Conservation (phyloP, 2,113 vertebrate species). For the Ceyx margarethae region DNA sequence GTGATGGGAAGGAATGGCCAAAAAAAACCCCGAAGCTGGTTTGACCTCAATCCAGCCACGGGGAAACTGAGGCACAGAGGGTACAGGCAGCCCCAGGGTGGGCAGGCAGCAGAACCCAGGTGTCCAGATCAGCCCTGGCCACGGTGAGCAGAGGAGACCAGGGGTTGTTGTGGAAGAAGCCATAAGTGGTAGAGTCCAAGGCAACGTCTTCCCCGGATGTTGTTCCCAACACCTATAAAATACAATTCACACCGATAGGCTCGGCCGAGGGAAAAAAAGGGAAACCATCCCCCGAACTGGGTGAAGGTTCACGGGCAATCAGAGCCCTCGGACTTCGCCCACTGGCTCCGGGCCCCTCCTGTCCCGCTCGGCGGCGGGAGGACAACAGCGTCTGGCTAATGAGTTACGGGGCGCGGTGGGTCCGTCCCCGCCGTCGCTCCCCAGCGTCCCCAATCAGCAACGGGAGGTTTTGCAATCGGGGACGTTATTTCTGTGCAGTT, state of each 20-base stretch:
- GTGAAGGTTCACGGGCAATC: slow-evolving; percentile 59
- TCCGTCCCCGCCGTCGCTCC: background rate
- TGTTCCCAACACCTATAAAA: background rate
- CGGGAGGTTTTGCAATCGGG: slow-evolving; percentile 1
- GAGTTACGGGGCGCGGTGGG: slow-evolving; percentile 10
- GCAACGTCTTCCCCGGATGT: rapidly evolving
- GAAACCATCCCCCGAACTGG: slow-evolving; percentile 59
- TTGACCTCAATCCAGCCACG: rapidly evolving
- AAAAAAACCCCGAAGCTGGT: rapidly evolving
- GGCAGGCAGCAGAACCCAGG: background rate
- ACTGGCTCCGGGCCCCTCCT: slow-evolving; percentile 34
- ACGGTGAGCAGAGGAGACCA: rapidly evolving
- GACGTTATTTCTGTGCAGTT: slow-evolving; percentile 51
- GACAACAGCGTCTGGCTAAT: slow-evolving; percentile 71
- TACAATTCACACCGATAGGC: rapidly evolving
- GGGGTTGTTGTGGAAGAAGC: background rate
- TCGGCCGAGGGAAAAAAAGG: background rate
- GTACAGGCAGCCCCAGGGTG: rapidly evolving
- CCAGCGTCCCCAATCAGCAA: slow-evolving; percentile 6
- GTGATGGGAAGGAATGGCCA: rapidly evolving
- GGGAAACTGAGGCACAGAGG: background rate
- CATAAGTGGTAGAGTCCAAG: background rate
- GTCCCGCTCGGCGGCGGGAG: background rate
- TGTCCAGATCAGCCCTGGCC: rapidly evolving
- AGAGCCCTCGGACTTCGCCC: slow-evolving; percentile 53